phyloP scores from a whole-genome alignment of 2,797 vertebrate genomes.

The Acipenser ruthenus region DNA sequence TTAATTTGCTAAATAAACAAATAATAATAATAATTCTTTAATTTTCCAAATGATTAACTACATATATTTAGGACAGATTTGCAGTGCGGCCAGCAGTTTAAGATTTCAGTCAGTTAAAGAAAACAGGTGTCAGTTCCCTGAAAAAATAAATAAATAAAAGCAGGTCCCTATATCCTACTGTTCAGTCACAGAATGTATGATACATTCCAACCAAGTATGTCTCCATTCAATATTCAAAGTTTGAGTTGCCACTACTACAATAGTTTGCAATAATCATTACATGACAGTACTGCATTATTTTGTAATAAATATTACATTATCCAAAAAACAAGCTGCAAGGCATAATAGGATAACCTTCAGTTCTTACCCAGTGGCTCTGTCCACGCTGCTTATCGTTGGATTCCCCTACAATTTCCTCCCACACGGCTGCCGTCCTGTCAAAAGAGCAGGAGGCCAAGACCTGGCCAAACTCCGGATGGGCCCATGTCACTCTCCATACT shows the following conservation, averaged over 20 bases:
- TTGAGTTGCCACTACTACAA: background rate
- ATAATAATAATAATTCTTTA: too few species aligned
- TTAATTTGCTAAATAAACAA: too few species aligned
- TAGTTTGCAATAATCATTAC: background rate
- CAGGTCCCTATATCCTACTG: too few species aligned
- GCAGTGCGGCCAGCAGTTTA: too few species aligned
- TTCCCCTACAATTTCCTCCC: slow-evolving; percentile 99
- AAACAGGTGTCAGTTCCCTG: too few species aligned
- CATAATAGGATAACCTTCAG: too few species aligned
- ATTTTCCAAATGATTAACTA: too few species aligned
- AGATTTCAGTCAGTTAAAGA: too few species aligned
- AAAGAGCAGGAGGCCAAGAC: slow-evolving; percentile 94
- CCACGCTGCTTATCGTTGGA: slow-evolving; percentile 96
- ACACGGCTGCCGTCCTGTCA: slow-evolving; percentile 91
- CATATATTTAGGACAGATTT: too few species aligned
- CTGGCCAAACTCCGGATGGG: slow-evolving; percentile 96
- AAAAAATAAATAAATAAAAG: too few species aligned
- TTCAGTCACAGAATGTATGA: too few species aligned
- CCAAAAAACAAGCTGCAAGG: background rate
- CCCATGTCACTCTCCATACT: slow-evolving; percentile 96
- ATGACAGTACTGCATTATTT: background rate
- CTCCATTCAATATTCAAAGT: background rate
- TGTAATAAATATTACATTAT: background rate
- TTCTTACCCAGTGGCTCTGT: slow-evolving; percentile 91
- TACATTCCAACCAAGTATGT: background rate